Evolutionary conservation across 2,113 vertebrate species (phyloP).

Genomic region (Misgurnus mizolepis): DNA sequence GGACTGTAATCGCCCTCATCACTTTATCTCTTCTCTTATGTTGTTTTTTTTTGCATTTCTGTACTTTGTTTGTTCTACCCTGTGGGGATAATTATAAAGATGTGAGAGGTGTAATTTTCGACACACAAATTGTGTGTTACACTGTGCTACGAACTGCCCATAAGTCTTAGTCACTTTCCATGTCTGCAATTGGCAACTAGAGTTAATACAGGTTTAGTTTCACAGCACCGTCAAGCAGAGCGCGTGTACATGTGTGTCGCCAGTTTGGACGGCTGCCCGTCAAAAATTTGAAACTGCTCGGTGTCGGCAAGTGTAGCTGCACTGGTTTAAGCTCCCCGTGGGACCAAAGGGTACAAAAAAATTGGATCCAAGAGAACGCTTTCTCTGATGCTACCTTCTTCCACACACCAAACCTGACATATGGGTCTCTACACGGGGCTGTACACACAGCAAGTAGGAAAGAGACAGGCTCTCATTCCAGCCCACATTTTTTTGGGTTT

Average conservation of each 20-base stretch:
- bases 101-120: background rate
- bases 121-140: slow-evolving; percentile 20
- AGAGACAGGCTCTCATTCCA: slow-evolving; percentile 28
- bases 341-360: slow-evolving; percentile 10
- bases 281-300: background rate
- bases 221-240: too few species aligned
- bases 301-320: slow-evolving; percentile 6
- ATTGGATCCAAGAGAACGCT: slow-evolving; percentile 15
- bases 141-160: background rate
- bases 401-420: slow-evolving; percentile 31
- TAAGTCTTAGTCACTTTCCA: slow-evolving; percentile 19
- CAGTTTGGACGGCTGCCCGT: slow-evolving; percentile 19
- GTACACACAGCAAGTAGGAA: slow-evolving; percentile 37
- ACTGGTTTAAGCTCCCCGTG: slow-evolving; percentile 30
- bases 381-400: slow-evolving; percentile 7
- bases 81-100: slow-evolving; percentile 22
- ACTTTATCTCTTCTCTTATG: background rate
- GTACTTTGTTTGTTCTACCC: background rate
- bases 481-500: slow-evolving; percentile 31
- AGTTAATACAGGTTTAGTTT: slow-evolving; percentile 4
- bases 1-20: background rate
- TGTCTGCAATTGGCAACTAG: slow-evolving; percentile 10
- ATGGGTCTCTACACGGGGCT: slow-evolving; percentile 26
- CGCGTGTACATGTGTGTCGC: slow-evolving; percentile 7
- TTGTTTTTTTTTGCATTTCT: slow-evolving; percentile 1